phyloP scores from a whole-genome alignment of 2,888 invertebrate species.

The Chrysolina haemoptera region DNA sequence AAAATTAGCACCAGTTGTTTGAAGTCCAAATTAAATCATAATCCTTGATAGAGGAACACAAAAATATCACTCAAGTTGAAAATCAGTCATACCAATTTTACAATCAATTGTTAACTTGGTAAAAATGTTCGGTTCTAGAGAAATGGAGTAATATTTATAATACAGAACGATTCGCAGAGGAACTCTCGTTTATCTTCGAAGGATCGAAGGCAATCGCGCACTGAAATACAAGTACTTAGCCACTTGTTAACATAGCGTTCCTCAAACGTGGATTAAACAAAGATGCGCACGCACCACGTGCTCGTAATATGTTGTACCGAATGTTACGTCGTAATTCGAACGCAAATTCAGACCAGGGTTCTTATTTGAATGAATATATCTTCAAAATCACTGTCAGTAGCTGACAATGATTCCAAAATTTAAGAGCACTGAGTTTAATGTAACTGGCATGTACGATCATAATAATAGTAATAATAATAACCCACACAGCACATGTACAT shows the following conservation, averaged over 20 bases:
- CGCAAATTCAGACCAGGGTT: not conserved
- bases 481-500: too few relatives aligned
- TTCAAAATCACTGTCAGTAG: not conserved
- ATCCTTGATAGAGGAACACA: slow-evolving; percentile 32
- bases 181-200: slow-evolving; percentile 20
- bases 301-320: slow-evolving; percentile 35
- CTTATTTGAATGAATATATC: not conserved
- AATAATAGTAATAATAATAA: too few relatives aligned
- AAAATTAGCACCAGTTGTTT: slow-evolving; percentile 30
- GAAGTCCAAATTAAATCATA: slow-evolving; percentile 36
- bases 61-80: slow-evolving; percentile 30
- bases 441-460: too few relatives aligned
- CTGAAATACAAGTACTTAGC: slow-evolving; percentile 50
- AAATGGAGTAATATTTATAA: not conserved
- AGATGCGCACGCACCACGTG: slow-evolving; percentile 58
- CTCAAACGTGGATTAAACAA: slow-evolving; percentile 42
- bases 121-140: not conserved
- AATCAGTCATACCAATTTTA: slow-evolving; percentile 18
- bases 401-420: not conserved
- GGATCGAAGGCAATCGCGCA: slow-evolving; percentile 40
- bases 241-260: slow-evolving; percentile 50
- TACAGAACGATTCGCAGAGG: slow-evolving; percentile 9
- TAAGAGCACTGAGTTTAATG: too few relatives aligned
- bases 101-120: not conserved
- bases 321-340: slow-evolving; percentile 18